A percentile compares a stretch with the other conserved stretches of the same genome.
Evolutionary conservation across 1,140 invertebrate genomes (phyloP).

Genomic region (Solen grandis): DNA sequence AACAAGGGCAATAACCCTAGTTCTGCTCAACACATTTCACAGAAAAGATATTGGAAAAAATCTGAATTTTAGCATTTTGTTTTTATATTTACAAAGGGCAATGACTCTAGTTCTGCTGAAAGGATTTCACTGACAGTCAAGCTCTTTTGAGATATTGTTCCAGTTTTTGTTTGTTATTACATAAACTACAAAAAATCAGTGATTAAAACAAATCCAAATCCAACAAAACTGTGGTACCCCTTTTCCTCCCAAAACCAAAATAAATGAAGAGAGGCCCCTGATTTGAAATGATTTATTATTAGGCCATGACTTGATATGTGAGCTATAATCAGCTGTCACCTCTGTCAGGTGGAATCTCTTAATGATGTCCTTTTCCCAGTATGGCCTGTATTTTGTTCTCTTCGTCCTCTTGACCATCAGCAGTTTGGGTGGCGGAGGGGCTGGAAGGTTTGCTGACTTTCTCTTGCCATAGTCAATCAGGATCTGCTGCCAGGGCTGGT

Average conservation of each 20-base stretch:
- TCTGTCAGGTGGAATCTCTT: conserved; percentile 69
- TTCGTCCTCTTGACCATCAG: conserved; percentile 88
- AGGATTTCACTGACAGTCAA: too few species aligned
- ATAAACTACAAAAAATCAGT: too few species aligned
- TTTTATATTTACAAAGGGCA: too few species aligned
- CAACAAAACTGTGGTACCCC: background rate
- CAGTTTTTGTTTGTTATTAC: background rate
- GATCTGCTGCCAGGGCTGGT: conserved; percentile 31
- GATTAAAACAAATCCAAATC: background rate
- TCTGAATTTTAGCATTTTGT: too few species aligned
- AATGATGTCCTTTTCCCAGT: conserved; percentile 88
- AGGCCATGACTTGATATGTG: background rate
- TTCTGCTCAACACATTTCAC: too few species aligned
- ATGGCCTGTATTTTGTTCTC: conserved; percentile 85
- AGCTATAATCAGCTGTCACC: background rate
- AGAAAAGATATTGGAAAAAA: too few species aligned
- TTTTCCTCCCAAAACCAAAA: too few species aligned
- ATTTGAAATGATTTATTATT: background rate
- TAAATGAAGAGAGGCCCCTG: background rate
- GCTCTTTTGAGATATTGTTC: too few species aligned
- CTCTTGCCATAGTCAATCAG: conserved; percentile 22
- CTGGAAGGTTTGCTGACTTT: background rate
- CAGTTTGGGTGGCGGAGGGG: conserved; percentile 85
- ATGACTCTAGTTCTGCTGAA: too few species aligned
- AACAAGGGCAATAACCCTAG: too few species aligned